These are phyloP conservation scores for Stenichneumon culpator DNA, from an alignment of 2,888 invertebrate species.

Conservation along the genomic window DNA sequence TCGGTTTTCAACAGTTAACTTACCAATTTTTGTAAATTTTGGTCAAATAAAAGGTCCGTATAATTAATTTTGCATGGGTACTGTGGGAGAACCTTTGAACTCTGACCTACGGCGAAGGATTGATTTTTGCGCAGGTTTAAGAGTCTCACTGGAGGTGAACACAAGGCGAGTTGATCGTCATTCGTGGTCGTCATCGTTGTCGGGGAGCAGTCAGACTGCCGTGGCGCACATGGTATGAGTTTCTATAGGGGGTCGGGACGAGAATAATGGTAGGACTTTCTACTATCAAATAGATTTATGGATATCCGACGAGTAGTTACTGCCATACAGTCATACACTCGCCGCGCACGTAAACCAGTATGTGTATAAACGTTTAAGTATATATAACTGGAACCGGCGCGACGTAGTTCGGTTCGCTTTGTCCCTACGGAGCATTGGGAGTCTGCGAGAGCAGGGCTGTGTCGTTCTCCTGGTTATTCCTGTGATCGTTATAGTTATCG, in stretches of 20 bases:
- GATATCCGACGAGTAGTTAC: slow-evolving; percentile 76
- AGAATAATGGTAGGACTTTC: slow-evolving; percentile 83
- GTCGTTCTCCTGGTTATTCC: slow-evolving; percentile 52
- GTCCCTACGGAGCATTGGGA: slow-evolving; percentile 29
- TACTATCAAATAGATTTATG: slow-evolving; percentile 84
- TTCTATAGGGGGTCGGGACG: slow-evolving; percentile 73
- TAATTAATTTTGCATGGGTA: neutral
- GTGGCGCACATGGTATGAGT: slow-evolving; percentile 74
- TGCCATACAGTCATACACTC: slow-evolving; percentile 22
- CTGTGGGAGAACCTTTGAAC: slow-evolving; percentile 29
- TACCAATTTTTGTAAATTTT: neutral
- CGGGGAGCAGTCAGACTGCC: slow-evolving; percentile 63
- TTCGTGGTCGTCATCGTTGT: slow-evolving; percentile 70
- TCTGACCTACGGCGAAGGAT: slow-evolving; percentile 6
- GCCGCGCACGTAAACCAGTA: slow-evolving; percentile 7
- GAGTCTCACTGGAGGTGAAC: slow-evolving; percentile 14
- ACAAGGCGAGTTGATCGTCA: slow-evolving; percentile 42
- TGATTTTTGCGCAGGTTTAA: neutral
- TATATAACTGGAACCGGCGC: slow-evolving; percentile 17
- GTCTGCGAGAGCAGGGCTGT: slow-evolving; percentile 18
- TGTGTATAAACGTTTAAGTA: slow-evolving; percentile 31
- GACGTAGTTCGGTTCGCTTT: slow-evolving; percentile 57
- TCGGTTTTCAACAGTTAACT: too few relatives aligned
- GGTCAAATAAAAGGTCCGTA: neutral
- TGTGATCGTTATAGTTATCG: slow-evolving; percentile 54